These are phyloP conservation scores for Hydrochoerus hydrochaeris DNA, from an alignment of 2,113 vertebrate genomes.

Conservation along the genomic window DNA sequence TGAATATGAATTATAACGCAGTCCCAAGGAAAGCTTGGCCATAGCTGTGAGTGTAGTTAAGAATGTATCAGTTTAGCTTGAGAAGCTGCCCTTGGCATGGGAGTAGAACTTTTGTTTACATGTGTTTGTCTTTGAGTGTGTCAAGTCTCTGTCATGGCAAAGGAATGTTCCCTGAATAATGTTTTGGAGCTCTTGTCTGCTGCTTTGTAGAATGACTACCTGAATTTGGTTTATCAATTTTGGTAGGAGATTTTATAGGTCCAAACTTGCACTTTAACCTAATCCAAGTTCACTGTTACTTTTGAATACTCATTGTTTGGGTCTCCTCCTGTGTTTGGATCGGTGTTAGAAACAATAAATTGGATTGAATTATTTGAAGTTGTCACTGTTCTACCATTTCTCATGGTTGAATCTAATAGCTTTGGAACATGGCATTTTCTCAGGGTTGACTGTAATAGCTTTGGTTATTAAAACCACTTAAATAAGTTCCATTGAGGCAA, in stretches of 20 bases:
- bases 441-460: neutral
- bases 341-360: neutral
- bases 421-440: neutral
- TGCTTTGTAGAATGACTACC: conserved; percentile 53
- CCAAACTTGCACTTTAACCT: conserved; percentile 46
- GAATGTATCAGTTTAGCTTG: conserved; percentile 61
- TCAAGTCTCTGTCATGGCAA: conserved; percentile 72
- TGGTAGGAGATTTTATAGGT: conserved; percentile 56
- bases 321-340: neutral
- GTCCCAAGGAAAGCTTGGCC: conserved; percentile 62
- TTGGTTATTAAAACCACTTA: conserved; percentile 3
- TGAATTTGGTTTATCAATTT: conserved; percentile 63
- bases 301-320: neutral
- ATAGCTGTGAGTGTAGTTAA: conserved; percentile 71
- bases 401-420: neutral
- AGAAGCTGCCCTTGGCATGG: conserved; percentile 68
- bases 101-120: conserved; percentile 66
- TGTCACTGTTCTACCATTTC: conserved; percentile 27
- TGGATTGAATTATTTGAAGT: neutral
- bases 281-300: neutral
- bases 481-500: neutral
- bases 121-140: conserved; percentile 73
- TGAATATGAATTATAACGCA: conserved; percentile 68
- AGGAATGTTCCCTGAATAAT: conserved; percentile 49
- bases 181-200: neutral